Evolutionary conservation across 2,888 invertebrate species (phyloP), one percentile per base, ranked within the genome.

Genomic region (Vanessa cardui): DNA sequence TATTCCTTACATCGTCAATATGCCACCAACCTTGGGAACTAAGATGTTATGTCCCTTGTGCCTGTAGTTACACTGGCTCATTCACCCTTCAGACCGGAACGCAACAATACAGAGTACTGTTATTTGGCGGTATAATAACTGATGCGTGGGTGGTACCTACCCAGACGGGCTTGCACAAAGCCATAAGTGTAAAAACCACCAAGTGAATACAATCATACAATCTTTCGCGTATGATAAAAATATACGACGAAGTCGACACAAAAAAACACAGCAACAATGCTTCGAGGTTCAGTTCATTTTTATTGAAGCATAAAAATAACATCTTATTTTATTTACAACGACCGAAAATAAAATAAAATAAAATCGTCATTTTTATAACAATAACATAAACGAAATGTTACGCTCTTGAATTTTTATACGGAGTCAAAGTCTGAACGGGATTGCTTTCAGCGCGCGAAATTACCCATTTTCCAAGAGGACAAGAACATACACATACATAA

Each of bases 311-410:
- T 50, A 58, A 62, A 66, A 44, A 31, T 58, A 49, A 64, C 9
- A 59, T 39, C 33, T 62, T 58, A 54, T 59, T 64, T 54, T 49
- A 69, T 62, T 52, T 46, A 26, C 49, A 45, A 58, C 16, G 58
- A 52, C 58, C 62, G 31, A 16, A 21, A 49, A 18, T 18, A 45
- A 44, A 47, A 62, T 58, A 61, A 62, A 69, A 62, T 39, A 47
- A 50, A 62, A 54, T 49, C 45, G 66, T 54, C 54, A 63, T 66
- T 66, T 69, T 63, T 65, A 62, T 66, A 45, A 66, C 59, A 20
- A 59, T 52, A 59, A 62, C 44, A 44, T 45, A 52, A 31, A 21
- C 44, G 45, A 59, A 64, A 45, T 18, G 44, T 46, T 58, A 39
- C 58, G 64, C 47, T 49, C 33, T 12, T 39, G 47, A 49, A 58